Evolutionary conservation across 2,888 invertebrate genomes (phyloP), one percentile per base, ranked within the genome.

Genomic region (Hylaea fasciaria): DNA sequence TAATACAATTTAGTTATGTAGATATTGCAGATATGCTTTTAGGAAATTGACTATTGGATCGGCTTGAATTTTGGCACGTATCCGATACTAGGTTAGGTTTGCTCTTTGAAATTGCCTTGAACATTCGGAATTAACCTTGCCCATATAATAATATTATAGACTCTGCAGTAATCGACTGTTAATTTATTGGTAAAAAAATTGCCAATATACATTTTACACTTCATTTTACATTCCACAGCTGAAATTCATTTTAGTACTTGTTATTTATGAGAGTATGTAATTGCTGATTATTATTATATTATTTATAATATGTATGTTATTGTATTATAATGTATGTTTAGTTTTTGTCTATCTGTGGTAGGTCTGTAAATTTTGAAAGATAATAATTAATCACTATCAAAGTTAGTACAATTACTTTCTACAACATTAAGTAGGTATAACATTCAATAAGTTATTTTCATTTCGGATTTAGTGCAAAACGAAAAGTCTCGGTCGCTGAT

Each of bases 11-110:
- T 32, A 32, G 3, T 7, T 32, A 32, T 8, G 9, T 8, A 32
- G 9, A 7, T 10, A 32, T 32, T 10, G 32, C 32, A 17, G 4
- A 2, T 44, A 46, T 55, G 61, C 64, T 68, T 72, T 74, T 71
- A 70, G 65, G 65, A 70, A 74, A 77, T 76, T 73, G 64, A 68
- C 64, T 69, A 66, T 59, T 59, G 51, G 41, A 65, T 68, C 59
- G 50, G 28, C 29, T 61, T 62, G 58, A 71, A 64, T 64, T 69
- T 70, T 69, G 67, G 68, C 66, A 66, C 65, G 59, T 65, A 65
- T 62, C 57, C 52, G 58, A 68, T 63, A 66, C 48, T 41, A 60
- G 58, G 39, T 57, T 62, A 59, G 57, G 56, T 61, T 61, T 66
- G 64, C 64, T 65, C 58, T 61, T 13, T 64, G 61, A 64, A 64